Base-by-base conservation (phyloP, 1,140 invertebrate species). In the Caenorhabditis elegans region DNA sequence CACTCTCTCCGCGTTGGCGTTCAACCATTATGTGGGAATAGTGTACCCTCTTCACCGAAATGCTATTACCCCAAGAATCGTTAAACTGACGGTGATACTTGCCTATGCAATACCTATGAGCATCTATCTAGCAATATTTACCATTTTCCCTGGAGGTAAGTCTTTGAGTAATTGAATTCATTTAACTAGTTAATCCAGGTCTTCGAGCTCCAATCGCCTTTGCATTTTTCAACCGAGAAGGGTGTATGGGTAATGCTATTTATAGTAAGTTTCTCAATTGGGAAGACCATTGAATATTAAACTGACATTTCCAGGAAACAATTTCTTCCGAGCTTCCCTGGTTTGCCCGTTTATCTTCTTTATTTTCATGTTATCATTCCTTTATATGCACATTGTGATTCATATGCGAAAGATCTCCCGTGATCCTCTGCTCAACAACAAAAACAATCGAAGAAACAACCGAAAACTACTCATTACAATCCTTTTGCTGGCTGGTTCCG, bases 1-100 rank as follows among this genome's bases (percentile, higher is more conserved):
- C 34, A 87, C 85, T 19, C 60, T 87, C 24, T 79, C 86, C 1
- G 79, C 85, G 1, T 39, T 87, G n/a, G 86, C 86, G 8, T 65
- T 87, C 24, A 87, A 87, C 75, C 86, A 87, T 49, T 87, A 87
- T 83, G 53, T 86, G 24, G 86, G 86, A 24, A 87, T 87, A 48
- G 85, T 87, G 2, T 83, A 86, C 75, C 86, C 86, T 6, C 75
- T 87, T 4, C 60, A 70, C 22, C 60, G 60, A 36, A 76, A 75
- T 49, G 85, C 19, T 15, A 77, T 28, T 2, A 55, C 65, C 10
- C 43, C 31, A 2, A 53, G 13, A 53, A 75, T 8, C 6, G 28
- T 49, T 15, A 47, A 22, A 70, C 26, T 48, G 34, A 80, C 31
- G 46, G 10, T 70, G 0, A 36, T 82, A 17, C 15, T 55, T 15